A percentile compares a stretch with the other conserved stretches of the same genome.
Evolutionary conservation across 2,113 vertebrate genomes (phyloP).

Genomic region (Bubo blakistoni): DNA sequence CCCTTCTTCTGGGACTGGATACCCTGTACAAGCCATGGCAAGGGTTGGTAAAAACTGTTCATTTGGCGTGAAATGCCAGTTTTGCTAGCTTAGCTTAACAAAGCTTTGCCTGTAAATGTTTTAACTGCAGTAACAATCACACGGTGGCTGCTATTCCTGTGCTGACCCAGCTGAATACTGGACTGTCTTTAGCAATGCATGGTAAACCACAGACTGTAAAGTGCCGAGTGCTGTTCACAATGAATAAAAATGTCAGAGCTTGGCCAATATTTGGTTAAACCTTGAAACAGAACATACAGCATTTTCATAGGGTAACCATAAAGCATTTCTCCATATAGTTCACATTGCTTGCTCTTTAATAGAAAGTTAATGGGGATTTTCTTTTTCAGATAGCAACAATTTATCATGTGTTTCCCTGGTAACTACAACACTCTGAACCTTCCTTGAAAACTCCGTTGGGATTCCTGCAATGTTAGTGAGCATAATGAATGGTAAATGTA

Average conservation of each 20-base stretch:
- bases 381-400: constrained; percentile 43
- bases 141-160: background rate
- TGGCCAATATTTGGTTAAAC: constrained; percentile 21
- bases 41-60: background rate
- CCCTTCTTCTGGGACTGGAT: background rate
- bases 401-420: constrained; percentile 56
- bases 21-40: background rate
- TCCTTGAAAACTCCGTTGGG: constrained; percentile 22
- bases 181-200: background rate
- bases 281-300: constrained; percentile 4
- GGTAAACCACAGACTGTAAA: background rate
- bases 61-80: background rate
- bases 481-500: constrained; percentile 42
- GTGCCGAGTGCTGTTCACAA: background rate
- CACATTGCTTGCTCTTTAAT: background rate
- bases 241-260: constrained; percentile 2
- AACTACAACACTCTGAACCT: constrained; percentile 29
- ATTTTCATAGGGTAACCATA: background rate
- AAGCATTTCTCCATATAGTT: constrained; percentile 7
- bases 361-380: constrained; percentile 56
- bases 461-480: constrained; percentile 43
- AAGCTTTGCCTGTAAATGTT: background rate
- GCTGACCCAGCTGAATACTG: background rate
- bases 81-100: background rate
- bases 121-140: background rate